Percentiles rank a stretch among this genome's conserved stretches.
These are phyloP conservation scores for Zhengitettix transpicula DNA, from an alignment of 2,888 invertebrate genomes.

Conservation along the genomic window DNA sequence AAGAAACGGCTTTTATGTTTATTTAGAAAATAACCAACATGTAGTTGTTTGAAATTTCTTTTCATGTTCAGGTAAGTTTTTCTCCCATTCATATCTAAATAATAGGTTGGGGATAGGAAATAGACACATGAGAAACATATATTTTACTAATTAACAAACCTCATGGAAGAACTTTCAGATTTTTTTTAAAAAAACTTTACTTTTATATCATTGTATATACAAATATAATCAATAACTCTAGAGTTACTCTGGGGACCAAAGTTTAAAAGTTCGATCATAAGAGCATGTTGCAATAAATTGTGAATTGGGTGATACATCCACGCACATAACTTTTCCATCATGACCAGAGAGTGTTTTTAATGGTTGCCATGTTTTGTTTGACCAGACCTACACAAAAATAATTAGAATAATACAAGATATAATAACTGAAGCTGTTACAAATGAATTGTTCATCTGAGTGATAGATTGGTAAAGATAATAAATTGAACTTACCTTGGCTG, in stretches of 20 bases:
- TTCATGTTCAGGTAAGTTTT: no score
- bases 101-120: no score
- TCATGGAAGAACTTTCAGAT: not conserved
- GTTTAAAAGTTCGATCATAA: conserved; percentile 91
- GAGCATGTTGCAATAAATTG: conserved; percentile 86
- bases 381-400: conserved; percentile 52
- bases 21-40: no score
- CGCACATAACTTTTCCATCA: conserved; percentile 90
- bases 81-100: no score
- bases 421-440: not conserved
- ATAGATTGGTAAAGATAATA: not conserved
- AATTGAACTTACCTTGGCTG: conserved; percentile 48
- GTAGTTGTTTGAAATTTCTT: no score
- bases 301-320: conserved; percentile 77
- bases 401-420: not conserved
- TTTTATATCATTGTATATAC: not conserved
- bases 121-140: no score
- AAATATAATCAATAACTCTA: not conserved
- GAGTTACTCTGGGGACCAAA: conserved; percentile 72
- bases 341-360: conserved; percentile 90
- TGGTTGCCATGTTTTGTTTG: conserved; percentile 92
- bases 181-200: not conserved
- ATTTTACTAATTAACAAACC: not conserved
- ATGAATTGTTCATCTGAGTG: not conserved
- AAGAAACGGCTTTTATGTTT: no score